phyloP scores from a whole-genome alignment of 2,113 vertebrate species.

The Verasper variegatus region DNA sequence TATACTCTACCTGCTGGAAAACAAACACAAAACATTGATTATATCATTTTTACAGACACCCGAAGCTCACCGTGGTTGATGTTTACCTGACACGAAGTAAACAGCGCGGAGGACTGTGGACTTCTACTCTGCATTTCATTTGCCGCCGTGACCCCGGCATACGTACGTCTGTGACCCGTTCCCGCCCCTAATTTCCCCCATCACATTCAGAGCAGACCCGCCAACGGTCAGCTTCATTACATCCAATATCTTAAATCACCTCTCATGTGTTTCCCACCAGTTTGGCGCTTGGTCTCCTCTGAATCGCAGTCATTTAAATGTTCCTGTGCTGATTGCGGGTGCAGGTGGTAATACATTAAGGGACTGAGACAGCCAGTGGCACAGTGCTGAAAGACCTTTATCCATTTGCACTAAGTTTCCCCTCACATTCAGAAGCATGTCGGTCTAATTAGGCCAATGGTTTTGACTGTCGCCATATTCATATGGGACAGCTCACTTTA shows the following conservation, averaged over 20 bases:
- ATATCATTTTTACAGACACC: constrained; percentile 78
- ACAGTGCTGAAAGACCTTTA: constrained; percentile 82
- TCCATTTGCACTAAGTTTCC: constrained; percentile 84
- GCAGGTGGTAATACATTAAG: constrained; percentile 88
- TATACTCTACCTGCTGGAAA: constrained; percentile 66
- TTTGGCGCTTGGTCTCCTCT: constrained; percentile 78
- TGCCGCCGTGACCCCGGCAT: constrained; percentile 69
- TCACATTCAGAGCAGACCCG: constrained; percentile 85
- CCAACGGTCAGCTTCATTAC: constrained; percentile 86
- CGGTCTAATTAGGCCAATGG: constrained; percentile 82
- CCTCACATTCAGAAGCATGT: constrained; percentile 84
- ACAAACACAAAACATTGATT: constrained; percentile 83
- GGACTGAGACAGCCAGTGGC: constrained; percentile 82
- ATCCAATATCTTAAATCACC: constrained; percentile 87
- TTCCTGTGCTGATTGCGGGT: constrained; percentile 84
- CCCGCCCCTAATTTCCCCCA: constrained; percentile 82
- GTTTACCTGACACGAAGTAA: constrained; percentile 82
- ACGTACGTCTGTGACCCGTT: constrained; percentile 77
- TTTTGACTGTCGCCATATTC: constrained; percentile 81
- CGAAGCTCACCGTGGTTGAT: constrained; percentile 63
- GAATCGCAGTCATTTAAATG: constrained; percentile 86
- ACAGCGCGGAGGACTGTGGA: constrained; percentile 73
- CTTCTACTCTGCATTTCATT: constrained; percentile 80
- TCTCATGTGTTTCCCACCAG: constrained; percentile 78
- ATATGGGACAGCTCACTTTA: constrained; percentile 83